These are phyloP conservation scores for Macrosteles quadrilineatus DNA, from an alignment of 1,140 invertebrate genomes.

Conservation along the genomic window DNA sequence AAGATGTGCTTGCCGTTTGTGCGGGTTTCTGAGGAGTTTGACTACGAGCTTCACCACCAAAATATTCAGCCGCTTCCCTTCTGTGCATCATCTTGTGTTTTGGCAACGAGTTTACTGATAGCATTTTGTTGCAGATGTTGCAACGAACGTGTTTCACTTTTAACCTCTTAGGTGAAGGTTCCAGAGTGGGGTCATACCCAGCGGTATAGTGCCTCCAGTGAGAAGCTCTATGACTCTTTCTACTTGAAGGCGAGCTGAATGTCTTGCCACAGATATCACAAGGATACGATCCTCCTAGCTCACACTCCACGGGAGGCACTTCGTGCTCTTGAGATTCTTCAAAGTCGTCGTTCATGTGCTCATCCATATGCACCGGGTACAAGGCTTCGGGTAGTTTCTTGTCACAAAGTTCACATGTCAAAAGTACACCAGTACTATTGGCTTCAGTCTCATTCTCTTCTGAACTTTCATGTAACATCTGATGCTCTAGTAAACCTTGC, in stretches of 20 bases:
- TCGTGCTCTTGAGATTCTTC: constrained; percentile 17
- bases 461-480: constrained; percentile 37
- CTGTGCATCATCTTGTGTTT: constrained; percentile 26
- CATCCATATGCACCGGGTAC: constrained; percentile 43
- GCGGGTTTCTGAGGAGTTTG: neutral
- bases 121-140: constrained; percentile 18
- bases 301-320: constrained; percentile 13
- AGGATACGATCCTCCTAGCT: constrained; percentile 50
- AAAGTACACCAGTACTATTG: constrained; percentile 26
- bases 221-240: constrained; percentile 61
- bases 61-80: neutral
- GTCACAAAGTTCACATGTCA: constrained; percentile 46
- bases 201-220: constrained; percentile 55
- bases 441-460: constrained; percentile 33
- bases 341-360: constrained; percentile 47
- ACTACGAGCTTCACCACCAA: neutral
- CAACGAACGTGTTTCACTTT: constrained; percentile 22
- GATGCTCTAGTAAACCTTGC: constrained; percentile 36
- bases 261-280: constrained; percentile 62
- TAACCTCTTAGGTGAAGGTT: neutral
- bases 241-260: constrained; percentile 52
- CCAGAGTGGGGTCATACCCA: constrained; percentile 46
- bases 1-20: neutral
- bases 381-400: constrained; percentile 47
- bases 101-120: constrained; percentile 18